These are phyloP conservation scores for Epinotia ramella DNA, from an alignment of 2,888 invertebrate genomes.

Conservation along the genomic window DNA sequence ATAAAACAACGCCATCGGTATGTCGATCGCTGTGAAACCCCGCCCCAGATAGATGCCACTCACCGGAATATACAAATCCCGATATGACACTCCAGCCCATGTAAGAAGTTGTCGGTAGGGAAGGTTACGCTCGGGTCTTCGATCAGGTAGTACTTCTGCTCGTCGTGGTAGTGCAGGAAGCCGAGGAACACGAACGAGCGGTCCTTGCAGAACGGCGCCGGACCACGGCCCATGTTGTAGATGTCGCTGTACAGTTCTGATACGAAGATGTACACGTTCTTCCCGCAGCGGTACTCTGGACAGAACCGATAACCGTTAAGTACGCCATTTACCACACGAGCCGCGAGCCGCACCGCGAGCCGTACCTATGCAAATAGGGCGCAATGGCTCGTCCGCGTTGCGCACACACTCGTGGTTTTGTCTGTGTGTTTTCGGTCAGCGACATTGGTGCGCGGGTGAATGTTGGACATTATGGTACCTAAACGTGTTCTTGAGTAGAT, in stretches of 20 bases:
- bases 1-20: too few relatives aligned
- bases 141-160: conserved; percentile 73
- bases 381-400: too few relatives aligned
- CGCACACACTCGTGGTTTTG: too few relatives aligned
- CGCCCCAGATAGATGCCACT: conserved; percentile 26
- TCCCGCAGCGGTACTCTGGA: conserved; percentile 79
- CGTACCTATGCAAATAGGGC: too few relatives aligned
- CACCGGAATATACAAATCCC: conserved; percentile 78
- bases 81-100: conserved; percentile 76
- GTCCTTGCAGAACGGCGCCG: conserved; percentile 76
- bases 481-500: too few relatives aligned
- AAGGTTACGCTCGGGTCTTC: conserved; percentile 78
- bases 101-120: conserved; percentile 76
- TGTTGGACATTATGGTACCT: too few relatives aligned
- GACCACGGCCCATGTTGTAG: conserved; percentile 73
- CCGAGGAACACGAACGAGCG: conserved; percentile 77
- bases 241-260: conserved; percentile 79
- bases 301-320: conserved; percentile 19
- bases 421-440: too few relatives aligned
- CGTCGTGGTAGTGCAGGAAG: conserved; percentile 76
- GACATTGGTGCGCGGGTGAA: too few relatives aligned
- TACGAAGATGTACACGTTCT: conserved; percentile 76
- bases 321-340: too few relatives aligned
- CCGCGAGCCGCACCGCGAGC: too few relatives aligned
- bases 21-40: too few relatives aligned